Conservation (phyloP, 2,113 vertebrate species). For the Arizona elegans region DNA sequence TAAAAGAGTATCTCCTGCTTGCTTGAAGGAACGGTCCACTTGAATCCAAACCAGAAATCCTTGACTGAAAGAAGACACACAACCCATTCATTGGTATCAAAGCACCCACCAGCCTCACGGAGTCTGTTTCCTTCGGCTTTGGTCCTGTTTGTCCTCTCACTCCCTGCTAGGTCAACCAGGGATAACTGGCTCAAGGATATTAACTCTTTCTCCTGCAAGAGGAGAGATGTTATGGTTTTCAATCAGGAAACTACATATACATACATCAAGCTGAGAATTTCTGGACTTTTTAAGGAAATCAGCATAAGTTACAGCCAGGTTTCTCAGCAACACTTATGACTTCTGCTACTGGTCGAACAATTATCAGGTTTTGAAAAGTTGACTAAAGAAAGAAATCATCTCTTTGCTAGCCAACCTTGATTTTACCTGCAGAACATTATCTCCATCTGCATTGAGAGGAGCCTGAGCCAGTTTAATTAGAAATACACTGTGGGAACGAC, state of each 20-base stretch:
- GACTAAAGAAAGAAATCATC: neutral
- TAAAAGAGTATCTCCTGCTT: neutral
- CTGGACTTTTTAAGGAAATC: neutral
- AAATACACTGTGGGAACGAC: constrained; percentile 93
- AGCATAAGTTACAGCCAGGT: neutral
- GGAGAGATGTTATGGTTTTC: neutral
- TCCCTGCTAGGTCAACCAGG: constrained; percentile 93
- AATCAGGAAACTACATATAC: neutral
- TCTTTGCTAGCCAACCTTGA: neutral
- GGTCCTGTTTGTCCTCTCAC: constrained; percentile 91
- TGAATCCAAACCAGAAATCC: neutral
- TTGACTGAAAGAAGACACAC: neutral
- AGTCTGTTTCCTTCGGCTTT: constrained; percentile 89
- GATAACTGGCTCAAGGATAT: constrained; percentile 89
- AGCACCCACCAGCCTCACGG: constrained; percentile 85
- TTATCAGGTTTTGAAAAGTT: neutral
- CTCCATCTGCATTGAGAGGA: constrained; percentile 88
- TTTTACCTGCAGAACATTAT: constrained; percentile 87
- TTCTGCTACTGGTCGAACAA: neutral
- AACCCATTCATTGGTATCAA: neutral
- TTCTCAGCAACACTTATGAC: neutral
- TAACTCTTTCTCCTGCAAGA: constrained; percentile 85
- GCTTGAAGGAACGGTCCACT: no score
- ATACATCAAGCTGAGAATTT: neutral
- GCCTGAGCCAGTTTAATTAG: constrained; percentile 91